Percentiles rank a stretch among this genome's conserved stretches.
Conservation (phyloP, 2,797 vertebrate species). For the Stomatorhinus walkeri region DNA sequence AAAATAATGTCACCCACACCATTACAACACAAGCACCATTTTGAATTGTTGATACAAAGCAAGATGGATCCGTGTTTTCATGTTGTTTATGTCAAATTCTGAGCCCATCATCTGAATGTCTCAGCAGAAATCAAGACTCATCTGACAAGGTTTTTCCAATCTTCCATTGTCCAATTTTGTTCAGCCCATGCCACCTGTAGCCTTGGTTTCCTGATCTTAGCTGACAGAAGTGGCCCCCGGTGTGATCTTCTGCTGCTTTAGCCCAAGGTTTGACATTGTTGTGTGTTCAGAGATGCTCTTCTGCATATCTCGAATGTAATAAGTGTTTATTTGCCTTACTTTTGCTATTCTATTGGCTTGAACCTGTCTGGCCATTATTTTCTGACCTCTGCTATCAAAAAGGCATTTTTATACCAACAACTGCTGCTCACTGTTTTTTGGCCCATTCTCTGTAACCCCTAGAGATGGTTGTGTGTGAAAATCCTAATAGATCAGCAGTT, state of each 20-base stretch:
- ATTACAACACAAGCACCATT: neutral
- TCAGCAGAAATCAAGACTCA: neutral
- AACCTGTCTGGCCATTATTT: neutral
- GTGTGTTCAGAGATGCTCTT: neutral
- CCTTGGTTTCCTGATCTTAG: neutral
- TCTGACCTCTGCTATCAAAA: neutral
- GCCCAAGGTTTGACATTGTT: neutral
- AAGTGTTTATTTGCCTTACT: neutral
- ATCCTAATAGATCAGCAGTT: neutral
- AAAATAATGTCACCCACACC: neutral
- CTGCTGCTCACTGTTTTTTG: neutral
- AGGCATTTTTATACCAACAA: neutral
- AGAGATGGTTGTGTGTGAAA: neutral
- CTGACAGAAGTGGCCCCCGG: neutral
- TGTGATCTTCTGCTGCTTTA: neutral
- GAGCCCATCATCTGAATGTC: neutral
- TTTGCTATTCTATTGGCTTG: neutral
- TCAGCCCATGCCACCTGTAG: neutral
- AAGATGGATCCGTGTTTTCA: neutral
- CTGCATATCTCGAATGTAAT: neutral
- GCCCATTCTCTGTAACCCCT: neutral
- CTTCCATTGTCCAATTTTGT: neutral
- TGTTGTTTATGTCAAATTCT: neutral
- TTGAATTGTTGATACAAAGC: neutral
- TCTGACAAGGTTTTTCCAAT: neutral